phyloP scores from a whole-genome alignment of 2,797 vertebrate species.

The Tauraco hartlaubi region DNA sequence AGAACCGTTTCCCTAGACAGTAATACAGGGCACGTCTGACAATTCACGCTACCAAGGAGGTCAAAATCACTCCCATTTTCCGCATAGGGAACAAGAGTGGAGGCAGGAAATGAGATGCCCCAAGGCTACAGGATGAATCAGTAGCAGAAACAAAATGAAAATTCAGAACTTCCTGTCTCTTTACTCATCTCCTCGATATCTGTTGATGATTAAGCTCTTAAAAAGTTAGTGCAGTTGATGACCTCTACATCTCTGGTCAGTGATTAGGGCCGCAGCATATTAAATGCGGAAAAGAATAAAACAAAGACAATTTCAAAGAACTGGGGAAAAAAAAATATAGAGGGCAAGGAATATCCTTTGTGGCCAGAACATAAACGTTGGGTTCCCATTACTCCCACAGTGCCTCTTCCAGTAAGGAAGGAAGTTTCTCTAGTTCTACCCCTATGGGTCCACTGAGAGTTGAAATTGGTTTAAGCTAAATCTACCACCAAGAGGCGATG shows the following conservation, averaged over 20 bases:
- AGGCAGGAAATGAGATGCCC: conserved; percentile 68
- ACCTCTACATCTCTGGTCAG: conserved; percentile 43
- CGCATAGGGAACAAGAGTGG: background rate
- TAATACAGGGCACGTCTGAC: background rate
- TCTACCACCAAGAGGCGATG: background rate
- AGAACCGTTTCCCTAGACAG: background rate
- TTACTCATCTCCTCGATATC: conserved; percentile 53
- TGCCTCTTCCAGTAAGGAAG: conserved; percentile 58
- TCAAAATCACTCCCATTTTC: conserved; percentile 50
- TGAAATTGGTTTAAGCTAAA: conserved; percentile 21
- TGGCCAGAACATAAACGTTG: conserved; percentile 16
- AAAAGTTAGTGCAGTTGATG: conserved; percentile 42
- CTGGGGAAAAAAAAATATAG: background rate
- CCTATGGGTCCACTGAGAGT: background rate
- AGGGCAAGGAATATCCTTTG: conserved; percentile 34
- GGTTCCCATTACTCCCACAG: conserved; percentile 21
- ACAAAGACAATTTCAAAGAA: conserved; percentile 43
- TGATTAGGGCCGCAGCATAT: background rate
- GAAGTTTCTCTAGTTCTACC: conserved; percentile 37
- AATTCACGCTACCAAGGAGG: background rate
- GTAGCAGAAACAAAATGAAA: conserved; percentile 46
- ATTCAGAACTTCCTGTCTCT: conserved; percentile 59
- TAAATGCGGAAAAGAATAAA: conserved; percentile 4
- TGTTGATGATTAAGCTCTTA: conserved; percentile 67
- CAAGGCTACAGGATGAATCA: conserved; percentile 58